Conservation (phyloP, 1,140 invertebrate species). For the Philotrypesis tridentata region DNA sequence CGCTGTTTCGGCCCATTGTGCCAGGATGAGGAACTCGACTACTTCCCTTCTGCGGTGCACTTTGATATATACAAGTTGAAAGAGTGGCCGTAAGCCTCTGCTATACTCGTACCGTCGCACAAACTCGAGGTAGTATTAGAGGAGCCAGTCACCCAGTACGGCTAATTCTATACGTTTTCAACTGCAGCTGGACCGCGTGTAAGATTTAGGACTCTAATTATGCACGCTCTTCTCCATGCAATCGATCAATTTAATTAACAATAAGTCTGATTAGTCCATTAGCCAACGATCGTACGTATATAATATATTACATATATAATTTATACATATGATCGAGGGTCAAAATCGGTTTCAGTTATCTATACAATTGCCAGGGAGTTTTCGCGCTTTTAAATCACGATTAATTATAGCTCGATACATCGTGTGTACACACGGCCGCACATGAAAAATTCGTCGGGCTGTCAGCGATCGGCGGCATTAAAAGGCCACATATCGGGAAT, state of each 20-base stretch:
- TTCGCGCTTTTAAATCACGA: constrained; percentile 29
- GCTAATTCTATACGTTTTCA: too few species aligned
- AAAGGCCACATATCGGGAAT: neutral
- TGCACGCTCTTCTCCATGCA: too few species aligned
- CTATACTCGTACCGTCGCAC: too few species aligned
- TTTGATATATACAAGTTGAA: constrained; percentile 24
- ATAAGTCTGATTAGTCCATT: too few species aligned
- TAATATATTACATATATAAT: too few species aligned
- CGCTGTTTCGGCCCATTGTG: constrained; percentile 25
- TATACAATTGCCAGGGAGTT: neutral
- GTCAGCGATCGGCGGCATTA: neutral
- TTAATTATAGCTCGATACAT: constrained; percentile 10
- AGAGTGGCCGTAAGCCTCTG: constrained; percentile 6
- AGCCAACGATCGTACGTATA: too few species aligned
- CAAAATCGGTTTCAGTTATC: neutral
- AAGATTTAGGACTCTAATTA: too few species aligned
- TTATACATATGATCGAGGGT: too few species aligned
- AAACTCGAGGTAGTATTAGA: too few species aligned
- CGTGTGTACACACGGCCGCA: neutral
- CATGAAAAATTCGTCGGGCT: neutral
- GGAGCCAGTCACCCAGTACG: too few species aligned
- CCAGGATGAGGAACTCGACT: neutral
- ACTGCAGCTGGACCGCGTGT: too few species aligned
- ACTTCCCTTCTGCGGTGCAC: constrained; percentile 20
- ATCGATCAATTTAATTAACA: too few species aligned